A percentile compares a stretch with the other conserved stretches of the same genome.
These are phyloP conservation scores for Bolinopsis microptera DNA, from an alignment of 37 sponge, comb jelly and placozoan species.

Conservation along the genomic window DNA sequence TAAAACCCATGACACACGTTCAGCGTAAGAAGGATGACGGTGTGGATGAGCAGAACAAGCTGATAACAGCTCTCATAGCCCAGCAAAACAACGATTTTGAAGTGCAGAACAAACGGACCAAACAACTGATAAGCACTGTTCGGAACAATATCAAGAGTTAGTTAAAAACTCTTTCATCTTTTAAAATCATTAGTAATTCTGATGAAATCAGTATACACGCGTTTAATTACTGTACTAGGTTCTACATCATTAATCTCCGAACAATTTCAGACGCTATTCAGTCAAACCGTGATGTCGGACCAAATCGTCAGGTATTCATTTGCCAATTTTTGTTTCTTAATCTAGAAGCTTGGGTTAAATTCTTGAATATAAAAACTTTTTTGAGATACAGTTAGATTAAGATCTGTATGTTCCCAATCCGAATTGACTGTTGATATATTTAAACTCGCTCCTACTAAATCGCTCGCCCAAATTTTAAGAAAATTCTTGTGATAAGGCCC, in stretches of 20 bases:
- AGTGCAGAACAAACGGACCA: constrained; percentile 12
- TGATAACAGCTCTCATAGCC: constrained; percentile 40
- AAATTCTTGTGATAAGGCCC: too few relatives aligned
- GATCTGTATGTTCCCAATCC: too few relatives aligned
- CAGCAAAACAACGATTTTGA: constrained; percentile 26
- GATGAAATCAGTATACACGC: too few relatives aligned
- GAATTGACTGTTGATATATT: too few relatives aligned
- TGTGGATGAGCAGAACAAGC: constrained; percentile 20
- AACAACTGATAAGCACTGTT: neutral
- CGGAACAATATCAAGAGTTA: constrained; percentile 35
- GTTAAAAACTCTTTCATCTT: neutral
- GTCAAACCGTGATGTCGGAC: neutral
- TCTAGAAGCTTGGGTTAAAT: too few relatives aligned
- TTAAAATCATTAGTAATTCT: neutral
- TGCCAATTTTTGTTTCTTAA: too few relatives aligned
- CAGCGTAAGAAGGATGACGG: constrained; percentile 11
- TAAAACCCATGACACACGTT: too few relatives aligned
- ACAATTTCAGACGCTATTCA: neutral
- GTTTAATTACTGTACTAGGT: too few relatives aligned
- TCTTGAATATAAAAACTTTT: too few relatives aligned
- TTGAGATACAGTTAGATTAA: too few relatives aligned
- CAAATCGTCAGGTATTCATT: neutral
- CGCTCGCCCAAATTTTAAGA: too few relatives aligned
- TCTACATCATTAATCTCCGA: neutral
- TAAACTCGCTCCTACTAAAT: too few relatives aligned